Conservation (phyloP, 2,113 vertebrate species). For the Caretta caretta region DNA sequence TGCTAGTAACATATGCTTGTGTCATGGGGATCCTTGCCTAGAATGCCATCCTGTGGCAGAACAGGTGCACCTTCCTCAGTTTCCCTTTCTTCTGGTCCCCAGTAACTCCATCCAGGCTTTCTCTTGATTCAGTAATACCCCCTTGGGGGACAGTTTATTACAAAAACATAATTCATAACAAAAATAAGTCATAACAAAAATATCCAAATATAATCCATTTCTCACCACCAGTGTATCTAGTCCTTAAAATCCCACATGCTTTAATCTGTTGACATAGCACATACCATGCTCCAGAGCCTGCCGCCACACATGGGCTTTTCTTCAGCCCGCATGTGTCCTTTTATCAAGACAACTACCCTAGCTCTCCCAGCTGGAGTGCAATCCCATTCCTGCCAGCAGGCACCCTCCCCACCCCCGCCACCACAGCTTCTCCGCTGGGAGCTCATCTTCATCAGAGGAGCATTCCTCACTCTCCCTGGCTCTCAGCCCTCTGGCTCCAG, state of each 20-base stretch:
- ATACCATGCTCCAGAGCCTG: neutral
- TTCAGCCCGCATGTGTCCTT: no score
- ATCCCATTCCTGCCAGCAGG: neutral
- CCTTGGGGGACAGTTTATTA: neutral
- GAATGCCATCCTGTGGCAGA: neutral
- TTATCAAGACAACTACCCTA: no score
- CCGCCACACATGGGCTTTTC: neutral
- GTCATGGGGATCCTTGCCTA: neutral
- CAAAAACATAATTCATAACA: neutral
- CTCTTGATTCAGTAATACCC: neutral
- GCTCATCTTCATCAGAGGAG: neutral
- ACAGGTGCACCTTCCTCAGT: neutral
- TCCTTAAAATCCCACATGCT: neutral
- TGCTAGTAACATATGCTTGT: fast-evolving
- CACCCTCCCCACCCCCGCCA: no score
- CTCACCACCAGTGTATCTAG: neutral
- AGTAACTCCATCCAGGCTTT: neutral
- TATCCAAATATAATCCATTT: neutral
- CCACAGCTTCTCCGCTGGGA: neutral
- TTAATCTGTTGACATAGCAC: neutral
- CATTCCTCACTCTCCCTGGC: no score
- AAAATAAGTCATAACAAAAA: neutral
- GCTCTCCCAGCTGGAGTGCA: no score
- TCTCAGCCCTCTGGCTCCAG: neutral
- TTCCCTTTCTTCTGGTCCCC: neutral